These are phyloP conservation scores for Porites australiensis DNA, from an alignment of 64 coral and sea anemone species.

Conservation along the genomic window DNA sequence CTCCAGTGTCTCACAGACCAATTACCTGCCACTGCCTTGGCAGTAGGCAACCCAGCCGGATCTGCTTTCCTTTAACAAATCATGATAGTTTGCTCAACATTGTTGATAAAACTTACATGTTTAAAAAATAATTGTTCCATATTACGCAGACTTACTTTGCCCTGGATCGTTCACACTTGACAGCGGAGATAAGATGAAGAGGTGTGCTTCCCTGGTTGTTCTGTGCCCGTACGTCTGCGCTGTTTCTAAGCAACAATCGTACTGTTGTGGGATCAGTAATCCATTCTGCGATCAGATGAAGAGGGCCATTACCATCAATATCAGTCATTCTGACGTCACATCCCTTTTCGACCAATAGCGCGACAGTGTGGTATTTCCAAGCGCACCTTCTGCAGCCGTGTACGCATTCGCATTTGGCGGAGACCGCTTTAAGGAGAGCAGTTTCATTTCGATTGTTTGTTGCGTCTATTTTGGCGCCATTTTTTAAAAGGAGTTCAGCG, in stretches of 20 bases:
- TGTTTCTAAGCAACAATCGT: slow-evolving; percentile 68
- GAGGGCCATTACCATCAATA: slow-evolving; percentile 51
- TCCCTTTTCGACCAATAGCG: slow-evolving; percentile 68
- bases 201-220: slow-evolving; percentile 74
- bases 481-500: slow-evolving; percentile 73
- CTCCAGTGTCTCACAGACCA: too few species aligned
- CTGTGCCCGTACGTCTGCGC: slow-evolving; percentile 58
- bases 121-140: too few species aligned
- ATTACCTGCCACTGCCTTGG: too few species aligned
- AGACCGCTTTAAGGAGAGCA: slow-evolving; percentile 71
- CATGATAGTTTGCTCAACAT: too few species aligned
- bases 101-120: background rate
- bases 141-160: slow-evolving; percentile 49
- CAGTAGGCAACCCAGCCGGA: too few species aligned
- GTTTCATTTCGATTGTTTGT: slow-evolving; percentile 70
- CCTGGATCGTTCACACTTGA: slow-evolving; percentile 66
- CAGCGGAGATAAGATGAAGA: slow-evolving; percentile 63
- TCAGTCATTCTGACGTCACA: slow-evolving; percentile 75
- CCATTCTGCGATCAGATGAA: slow-evolving; percentile 71
- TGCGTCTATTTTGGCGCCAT: slow-evolving; percentile 34
- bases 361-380: slow-evolving; percentile 91
- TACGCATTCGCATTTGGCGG: slow-evolving; percentile 76
- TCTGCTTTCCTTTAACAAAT: too few species aligned
- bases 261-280: slow-evolving; percentile 67
- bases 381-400: slow-evolving; percentile 85